Evolutionary conservation across 2,113 vertebrate genomes (phyloP).

Genomic region (Crypturellus undulatus): DNA sequence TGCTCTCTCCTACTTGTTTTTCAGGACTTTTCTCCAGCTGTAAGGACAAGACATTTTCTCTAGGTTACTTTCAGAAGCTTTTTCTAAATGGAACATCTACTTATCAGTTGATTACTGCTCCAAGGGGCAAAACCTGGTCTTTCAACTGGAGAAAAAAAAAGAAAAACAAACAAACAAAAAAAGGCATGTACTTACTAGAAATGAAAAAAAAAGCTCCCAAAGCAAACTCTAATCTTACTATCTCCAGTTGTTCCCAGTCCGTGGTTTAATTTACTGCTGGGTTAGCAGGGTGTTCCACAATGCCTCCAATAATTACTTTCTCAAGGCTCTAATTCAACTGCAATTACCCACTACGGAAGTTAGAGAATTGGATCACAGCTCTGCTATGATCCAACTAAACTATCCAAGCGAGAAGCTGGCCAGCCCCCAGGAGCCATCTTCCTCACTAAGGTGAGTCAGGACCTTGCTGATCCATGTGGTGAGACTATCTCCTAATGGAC

Average conservation of each 20-base stretch:
- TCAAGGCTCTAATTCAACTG: slow-evolving; percentile 53
- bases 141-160: background rate
- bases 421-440: background rate
- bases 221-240: slow-evolving; percentile 41
- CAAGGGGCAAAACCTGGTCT: background rate
- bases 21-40: background rate
- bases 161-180: background rate
- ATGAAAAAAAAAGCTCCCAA: background rate
- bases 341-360: slow-evolving; percentile 62
- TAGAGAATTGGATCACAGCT: slow-evolving; percentile 24
- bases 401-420: background rate
- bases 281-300: slow-evolving; percentile 67
- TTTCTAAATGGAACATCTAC: background rate
- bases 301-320: slow-evolving; percentile 66
- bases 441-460: background rate
- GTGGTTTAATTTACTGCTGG: slow-evolving; percentile 69
- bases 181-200: background rate
- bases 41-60: background rate
- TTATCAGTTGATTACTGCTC: background rate
- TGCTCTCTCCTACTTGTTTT: background rate
- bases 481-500: background rate
- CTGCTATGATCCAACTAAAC: slow-evolving; percentile 5
- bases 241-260: slow-evolving; percentile 58
- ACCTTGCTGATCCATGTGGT: background rate
- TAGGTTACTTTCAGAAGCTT: background rate